Evolutionary conservation across 2,113 vertebrate genomes (phyloP), one percentile per base, ranked within the genome.

Genomic region (Dissostichus mawsoni): DNA sequence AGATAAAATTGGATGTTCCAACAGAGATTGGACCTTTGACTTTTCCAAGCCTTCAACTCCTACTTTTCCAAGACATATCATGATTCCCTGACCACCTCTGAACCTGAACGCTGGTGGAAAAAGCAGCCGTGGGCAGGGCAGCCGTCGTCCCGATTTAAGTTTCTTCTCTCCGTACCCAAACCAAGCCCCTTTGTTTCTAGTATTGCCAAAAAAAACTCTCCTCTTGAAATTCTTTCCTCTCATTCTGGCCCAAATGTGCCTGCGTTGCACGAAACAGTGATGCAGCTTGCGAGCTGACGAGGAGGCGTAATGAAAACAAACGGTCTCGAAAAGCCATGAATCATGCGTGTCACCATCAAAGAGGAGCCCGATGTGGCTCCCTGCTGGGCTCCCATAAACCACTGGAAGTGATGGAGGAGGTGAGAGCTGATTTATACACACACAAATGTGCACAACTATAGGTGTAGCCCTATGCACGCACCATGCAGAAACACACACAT

Each of bases 261-360:
- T 83, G 90, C 66, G 33, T 86, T 90, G 91, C 92, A 92, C 61
- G 70, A 89, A 92, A 80, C 52, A 5, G 57, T 53, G 88, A 92
- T 89, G 81, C 76, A 82, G 84, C 82, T 75, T 78, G 90, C 41
- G 62, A 53, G 77, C 82, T 85, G 86, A 88, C 86, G 87, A 78
- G 83, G 82, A 89, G 87, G 90, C 86, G 67, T 90, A 93, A 93
- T 91, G 89, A 93, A 92, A 94, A 93, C 91, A 92, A 94, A 93
- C 84, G 71, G 80, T 64, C 83, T 78, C 66, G 29, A 67, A 87
- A 71, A 82, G 82, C 86, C 72, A 92, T 92, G 89, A 91, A 94
- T 93, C 92, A 91, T 67, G 45, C 23, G 68, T 83, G 88, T 85
- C 89, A 86, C 87, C 90, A 92, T 94, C 92, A 93, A 93, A 93